Conservation (phyloP, 2,113 vertebrate species). For the Reinhardtius hippoglossoides region DNA sequence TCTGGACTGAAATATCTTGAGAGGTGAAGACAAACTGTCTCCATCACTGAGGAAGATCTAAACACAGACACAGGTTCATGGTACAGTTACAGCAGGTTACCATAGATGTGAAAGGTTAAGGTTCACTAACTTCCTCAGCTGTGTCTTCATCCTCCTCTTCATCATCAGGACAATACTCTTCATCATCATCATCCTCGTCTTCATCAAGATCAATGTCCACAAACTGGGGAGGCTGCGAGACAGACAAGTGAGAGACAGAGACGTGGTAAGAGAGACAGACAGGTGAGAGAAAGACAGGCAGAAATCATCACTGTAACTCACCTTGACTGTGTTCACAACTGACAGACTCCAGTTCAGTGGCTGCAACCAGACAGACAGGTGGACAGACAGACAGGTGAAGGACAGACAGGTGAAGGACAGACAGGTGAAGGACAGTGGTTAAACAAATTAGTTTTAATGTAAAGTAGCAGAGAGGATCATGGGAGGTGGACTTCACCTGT, state of each 20-base stretch:
- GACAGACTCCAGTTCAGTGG: constrained; percentile 49
- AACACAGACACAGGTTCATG: not conserved
- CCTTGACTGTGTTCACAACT: constrained; percentile 30
- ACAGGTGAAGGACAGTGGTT: not conserved
- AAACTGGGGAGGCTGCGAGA: constrained; percentile 89
- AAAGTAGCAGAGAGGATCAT: constrained; percentile 1
- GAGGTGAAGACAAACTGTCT: constrained; percentile 91
- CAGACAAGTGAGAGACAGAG: not conserved
- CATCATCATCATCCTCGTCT: constrained; percentile 96
- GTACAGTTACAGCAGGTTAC: no score
- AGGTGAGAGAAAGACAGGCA: not conserved
- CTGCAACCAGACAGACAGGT: constrained; percentile 20
- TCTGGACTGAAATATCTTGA: constrained; percentile 69
- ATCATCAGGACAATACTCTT: constrained; percentile 95
- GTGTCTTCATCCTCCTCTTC: constrained; percentile 94
- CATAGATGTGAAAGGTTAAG: not conserved
- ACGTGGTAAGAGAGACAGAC: not conserved
- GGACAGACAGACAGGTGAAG: not conserved
- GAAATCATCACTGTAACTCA: not conserved
- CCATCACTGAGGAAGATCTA: constrained; percentile 92
- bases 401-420: not conserved
- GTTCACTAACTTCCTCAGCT: constrained; percentile 87
- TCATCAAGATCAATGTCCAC: constrained; percentile 95
- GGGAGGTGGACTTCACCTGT: constrained; percentile 80
- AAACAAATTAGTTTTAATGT: not conserved